A percentile compares a stretch with the other conserved stretches of the same genome.
Evolutionary conservation across 2,113 vertebrate genomes (phyloP).

Genomic region (Oriolus oriolus): DNA sequence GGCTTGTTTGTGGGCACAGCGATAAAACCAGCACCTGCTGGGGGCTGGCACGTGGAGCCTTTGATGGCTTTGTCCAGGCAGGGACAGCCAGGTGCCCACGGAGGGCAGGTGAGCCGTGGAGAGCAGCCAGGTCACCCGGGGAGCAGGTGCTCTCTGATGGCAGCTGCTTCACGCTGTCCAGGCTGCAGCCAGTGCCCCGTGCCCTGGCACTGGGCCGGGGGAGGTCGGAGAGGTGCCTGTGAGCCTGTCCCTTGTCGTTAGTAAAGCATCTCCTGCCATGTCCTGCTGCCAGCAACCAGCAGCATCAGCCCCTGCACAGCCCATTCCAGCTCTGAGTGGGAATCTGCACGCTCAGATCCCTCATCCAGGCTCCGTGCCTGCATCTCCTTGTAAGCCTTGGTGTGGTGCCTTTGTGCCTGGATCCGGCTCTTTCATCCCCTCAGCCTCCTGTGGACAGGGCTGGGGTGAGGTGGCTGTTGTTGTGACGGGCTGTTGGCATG

Average conservation of each 20-base stretch:
- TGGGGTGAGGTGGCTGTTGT: not conserved
- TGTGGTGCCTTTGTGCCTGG: not conserved
- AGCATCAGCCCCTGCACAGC: not conserved
- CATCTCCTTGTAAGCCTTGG: not conserved
- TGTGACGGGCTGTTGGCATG: not conserved
- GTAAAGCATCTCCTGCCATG: not conserved
- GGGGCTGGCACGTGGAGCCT: conserved; percentile 35
- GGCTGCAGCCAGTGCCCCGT: not conserved
- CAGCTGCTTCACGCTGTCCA: not conserved
- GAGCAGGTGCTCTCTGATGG: not conserved
- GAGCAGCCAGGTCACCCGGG: not conserved
- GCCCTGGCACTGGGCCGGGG: rapidly evolving
- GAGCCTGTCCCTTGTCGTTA: not conserved
- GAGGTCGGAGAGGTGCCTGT: not conserved
- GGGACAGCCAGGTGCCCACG: not conserved
- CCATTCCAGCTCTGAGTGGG: not conserved
- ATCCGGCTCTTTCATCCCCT: not conserved
- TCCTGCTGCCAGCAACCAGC: not conserved
- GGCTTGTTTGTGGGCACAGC: conserved; percentile 46
- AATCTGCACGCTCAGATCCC: not conserved
- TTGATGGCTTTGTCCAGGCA: conserved; percentile 49
- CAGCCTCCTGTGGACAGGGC: not conserved
- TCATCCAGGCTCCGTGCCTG: not conserved
- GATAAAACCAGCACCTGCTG: conserved; percentile 68
- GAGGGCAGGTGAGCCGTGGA: not conserved